Evolutionary conservation across 2,113 vertebrate genomes (phyloP).

Genomic region (Bubo bubo): DNA sequence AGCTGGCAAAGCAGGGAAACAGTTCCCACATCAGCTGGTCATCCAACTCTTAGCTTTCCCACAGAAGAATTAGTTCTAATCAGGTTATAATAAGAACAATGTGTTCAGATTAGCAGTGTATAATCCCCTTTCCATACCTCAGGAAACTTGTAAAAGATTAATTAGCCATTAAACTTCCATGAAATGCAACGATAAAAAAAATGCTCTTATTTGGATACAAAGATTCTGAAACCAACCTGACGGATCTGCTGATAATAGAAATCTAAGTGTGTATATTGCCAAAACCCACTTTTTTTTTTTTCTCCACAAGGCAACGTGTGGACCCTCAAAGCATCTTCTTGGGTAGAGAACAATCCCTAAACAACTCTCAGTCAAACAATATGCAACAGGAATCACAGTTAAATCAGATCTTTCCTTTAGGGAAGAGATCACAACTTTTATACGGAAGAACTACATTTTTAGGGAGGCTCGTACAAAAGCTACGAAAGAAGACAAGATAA

Average conservation of each 20-base stretch:
- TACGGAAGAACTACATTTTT: background rate
- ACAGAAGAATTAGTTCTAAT: conserved; percentile 51
- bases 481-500: background rate
- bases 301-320: background rate
- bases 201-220: background rate
- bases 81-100: conserved; percentile 64
- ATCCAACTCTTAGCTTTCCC: conserved; percentile 32
- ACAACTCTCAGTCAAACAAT: background rate
- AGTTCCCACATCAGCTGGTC: conserved; percentile 42
- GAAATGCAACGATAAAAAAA: conserved; percentile 39
- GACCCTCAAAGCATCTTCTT: background rate
- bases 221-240: conserved; percentile 1
- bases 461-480: background rate
- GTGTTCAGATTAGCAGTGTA: conserved; percentile 59
- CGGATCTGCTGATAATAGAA: background rate
- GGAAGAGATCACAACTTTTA: background rate
- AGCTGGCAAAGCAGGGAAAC: conserved; percentile 28
- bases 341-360: background rate
- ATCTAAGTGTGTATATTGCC: background rate
- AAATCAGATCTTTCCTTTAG: background rate
- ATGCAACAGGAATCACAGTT: background rate
- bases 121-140: conserved; percentile 51
- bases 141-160: conserved; percentile 51
- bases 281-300: background rate
- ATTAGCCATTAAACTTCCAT: conserved; percentile 61